These are phyloP conservation scores for Cristatella mucedo DNA, from an alignment of 2,888 invertebrate genomes.

Conservation along the genomic window DNA sequence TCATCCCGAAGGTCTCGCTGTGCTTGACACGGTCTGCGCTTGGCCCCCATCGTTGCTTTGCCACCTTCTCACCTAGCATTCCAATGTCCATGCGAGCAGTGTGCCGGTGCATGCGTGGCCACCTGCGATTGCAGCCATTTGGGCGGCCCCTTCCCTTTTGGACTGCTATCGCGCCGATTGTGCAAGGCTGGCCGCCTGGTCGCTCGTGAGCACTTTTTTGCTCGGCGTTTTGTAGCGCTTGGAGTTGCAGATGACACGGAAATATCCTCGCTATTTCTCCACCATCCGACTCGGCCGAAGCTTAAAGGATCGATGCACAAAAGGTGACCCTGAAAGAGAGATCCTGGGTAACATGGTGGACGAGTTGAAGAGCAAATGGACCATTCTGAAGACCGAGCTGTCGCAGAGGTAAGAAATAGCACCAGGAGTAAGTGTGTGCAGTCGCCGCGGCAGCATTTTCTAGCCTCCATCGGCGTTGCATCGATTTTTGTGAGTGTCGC, in stretches of 20 bases:
- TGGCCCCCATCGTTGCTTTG: no score
- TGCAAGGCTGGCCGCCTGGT: no score
- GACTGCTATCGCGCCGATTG: neutral
- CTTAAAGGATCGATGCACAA: constrained; percentile 35
- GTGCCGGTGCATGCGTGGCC: no score
- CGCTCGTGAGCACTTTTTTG: no score
- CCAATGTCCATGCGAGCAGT: neutral
- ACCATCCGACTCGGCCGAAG: constrained; percentile 36
- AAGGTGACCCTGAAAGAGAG: constrained; percentile 31
- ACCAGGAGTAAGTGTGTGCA: no score
- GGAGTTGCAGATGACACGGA: constrained; percentile 21
- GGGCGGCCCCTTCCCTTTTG: no score
- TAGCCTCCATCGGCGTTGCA: no score
- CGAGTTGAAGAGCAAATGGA: constrained; percentile 36
- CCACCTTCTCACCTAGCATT: no score
- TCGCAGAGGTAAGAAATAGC: constrained; percentile 23
- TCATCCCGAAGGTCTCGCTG: no score
- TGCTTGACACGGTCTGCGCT: no score
- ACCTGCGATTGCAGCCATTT: no score
- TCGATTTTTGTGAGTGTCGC: neutral
- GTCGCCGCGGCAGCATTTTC: no score
- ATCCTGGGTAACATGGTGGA: constrained; percentile 34
- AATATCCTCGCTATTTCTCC: constrained; percentile 33
- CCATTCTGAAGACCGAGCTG: constrained; percentile 28
- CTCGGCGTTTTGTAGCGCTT: neutral